Evolutionary conservation across 2,113 vertebrate genomes (phyloP).

Genomic region (Platycercus adscitus): DNA sequence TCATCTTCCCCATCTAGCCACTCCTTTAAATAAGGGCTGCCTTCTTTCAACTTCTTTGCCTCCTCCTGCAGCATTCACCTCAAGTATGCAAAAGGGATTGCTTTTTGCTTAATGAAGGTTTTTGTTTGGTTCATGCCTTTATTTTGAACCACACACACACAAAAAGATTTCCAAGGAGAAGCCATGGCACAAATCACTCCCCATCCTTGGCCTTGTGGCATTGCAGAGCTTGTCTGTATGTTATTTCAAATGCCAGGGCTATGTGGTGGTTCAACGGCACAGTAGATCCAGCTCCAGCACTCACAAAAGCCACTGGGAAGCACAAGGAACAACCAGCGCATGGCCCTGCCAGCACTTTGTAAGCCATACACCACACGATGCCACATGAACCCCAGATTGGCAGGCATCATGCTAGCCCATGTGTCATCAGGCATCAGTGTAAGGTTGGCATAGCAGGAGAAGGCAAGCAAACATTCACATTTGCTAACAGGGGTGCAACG

Average conservation of each 20-base stretch:
- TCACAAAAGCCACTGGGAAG: background rate
- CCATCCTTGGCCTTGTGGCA: background rate
- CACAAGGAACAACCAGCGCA: background rate
- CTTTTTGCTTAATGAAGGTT: background rate
- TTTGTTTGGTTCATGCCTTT: background rate
- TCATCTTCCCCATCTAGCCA: background rate
- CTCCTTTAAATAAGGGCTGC: background rate
- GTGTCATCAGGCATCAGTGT: background rate
- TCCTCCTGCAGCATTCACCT: background rate
- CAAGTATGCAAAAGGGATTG: background rate
- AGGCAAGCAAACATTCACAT: accelerated
- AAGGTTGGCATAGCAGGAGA: background rate
- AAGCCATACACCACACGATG: accelerated
- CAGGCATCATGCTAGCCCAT: background rate
- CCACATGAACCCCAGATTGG: accelerated
- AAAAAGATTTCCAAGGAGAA: background rate
- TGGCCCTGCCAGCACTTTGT: background rate
- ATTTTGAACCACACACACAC: background rate
- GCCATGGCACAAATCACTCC: background rate
- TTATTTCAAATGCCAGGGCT: background rate
- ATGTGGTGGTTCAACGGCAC: accelerated
- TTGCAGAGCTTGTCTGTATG: accelerated
- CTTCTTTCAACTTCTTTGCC: conserved; percentile 20
- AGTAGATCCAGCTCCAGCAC: background rate
- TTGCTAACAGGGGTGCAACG: background rate